Base-by-base conservation (phyloP, 2,888 invertebrate genomes). In the Tuberolachnus salignus region DNA sequence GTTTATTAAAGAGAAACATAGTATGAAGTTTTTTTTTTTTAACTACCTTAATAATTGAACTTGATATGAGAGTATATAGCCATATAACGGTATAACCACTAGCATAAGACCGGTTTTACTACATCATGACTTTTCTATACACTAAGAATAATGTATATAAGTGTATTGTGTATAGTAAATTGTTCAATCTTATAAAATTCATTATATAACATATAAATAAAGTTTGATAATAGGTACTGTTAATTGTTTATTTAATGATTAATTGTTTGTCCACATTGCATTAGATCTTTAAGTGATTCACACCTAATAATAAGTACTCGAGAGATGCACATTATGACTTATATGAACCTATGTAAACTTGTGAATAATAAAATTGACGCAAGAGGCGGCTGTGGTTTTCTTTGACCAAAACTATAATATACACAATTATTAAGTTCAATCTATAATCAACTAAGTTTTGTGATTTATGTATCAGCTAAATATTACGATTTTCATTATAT, bases 91-190 rank as follows among this genome's bases (percentile, higher is more conserved):
- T 23, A 23, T 44, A 70, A 44, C 8, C 2, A 57, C 21, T 21
- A 44, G 34, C n/a, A 23, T 44, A 44, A 70, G 55, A 70, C 70
- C 21, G 55, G 44, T 70, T 70, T 57, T 57, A 70, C 44, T 57
- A 70, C 44, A 21, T 10, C 16, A 16, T 26, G 10, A 14, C 6
- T 42, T 53, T 51, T 34, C 19, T 44, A 16, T 23, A 44, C 8
- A 55, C 19, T 55, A 55, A 10, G n/a, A n/a, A n/a, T n/a, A n/a
- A n/a, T n/a, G 34, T 34, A 34, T 34, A 34, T 34, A 34, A 34
- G 34, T 34, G 6, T 3, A 34, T 34, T 34, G 6, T 34, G 34
- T 6, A 34, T 34, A 34, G 34, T 34, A 34, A 34, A 34, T 34
- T 34, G 34, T 6, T 34, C 3, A 34, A n/a, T n/a, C n/a, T n/a